A percentile compares a stretch with the other conserved stretches of the same genome.
phyloP scores from a whole-genome alignment of 1,140 invertebrate species.

The Bathynomus jamesi region DNA sequence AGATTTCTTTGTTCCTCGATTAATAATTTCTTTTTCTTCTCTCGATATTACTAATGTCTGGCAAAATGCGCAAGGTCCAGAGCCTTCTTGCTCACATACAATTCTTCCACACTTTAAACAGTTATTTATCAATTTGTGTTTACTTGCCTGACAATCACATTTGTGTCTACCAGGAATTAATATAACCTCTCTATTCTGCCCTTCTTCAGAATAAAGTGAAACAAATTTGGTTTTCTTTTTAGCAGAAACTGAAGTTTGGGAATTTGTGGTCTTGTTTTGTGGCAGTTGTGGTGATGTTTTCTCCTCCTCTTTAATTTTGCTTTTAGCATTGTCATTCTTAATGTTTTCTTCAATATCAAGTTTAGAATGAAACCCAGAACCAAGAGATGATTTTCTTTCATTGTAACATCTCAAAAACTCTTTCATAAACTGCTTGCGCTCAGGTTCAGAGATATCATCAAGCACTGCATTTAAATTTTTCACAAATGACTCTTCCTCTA shows the following conservation, averaged over 20 bases:
- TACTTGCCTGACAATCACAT: conserved; percentile 87
- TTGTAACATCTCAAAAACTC: conserved; percentile 40
- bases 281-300: background rate
- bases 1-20: conserved; percentile 58
- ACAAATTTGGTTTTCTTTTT: conserved; percentile 71
- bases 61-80: conserved; percentile 92
- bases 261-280: conserved; percentile 6
- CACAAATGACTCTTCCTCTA: background rate
- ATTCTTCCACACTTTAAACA: conserved; percentile 89
- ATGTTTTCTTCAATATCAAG: conserved; percentile 24
- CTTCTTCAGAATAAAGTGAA: conserved; percentile 64
- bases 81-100: conserved; percentile 91
- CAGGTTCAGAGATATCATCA: background rate
- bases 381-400: conserved; percentile 20
- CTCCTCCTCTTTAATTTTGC: conserved; percentile 29
- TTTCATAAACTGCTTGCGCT: conserved; percentile 41
- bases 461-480: background rate
- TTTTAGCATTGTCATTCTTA: conserved; percentile 5
- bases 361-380: conserved; percentile 28
- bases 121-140: conserved; percentile 86
- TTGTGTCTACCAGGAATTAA: conserved; percentile 59
- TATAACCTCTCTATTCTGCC: conserved; percentile 52
- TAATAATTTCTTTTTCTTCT: conserved; percentile 62
- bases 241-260: background rate
- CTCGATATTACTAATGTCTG: conserved; percentile 63